A percentile compares a stretch with the other conserved stretches of the same genome.
These are phyloP conservation scores for Mythimna lalbum DNA, from an alignment of 2,888 invertebrate species.

Conservation along the genomic window DNA sequence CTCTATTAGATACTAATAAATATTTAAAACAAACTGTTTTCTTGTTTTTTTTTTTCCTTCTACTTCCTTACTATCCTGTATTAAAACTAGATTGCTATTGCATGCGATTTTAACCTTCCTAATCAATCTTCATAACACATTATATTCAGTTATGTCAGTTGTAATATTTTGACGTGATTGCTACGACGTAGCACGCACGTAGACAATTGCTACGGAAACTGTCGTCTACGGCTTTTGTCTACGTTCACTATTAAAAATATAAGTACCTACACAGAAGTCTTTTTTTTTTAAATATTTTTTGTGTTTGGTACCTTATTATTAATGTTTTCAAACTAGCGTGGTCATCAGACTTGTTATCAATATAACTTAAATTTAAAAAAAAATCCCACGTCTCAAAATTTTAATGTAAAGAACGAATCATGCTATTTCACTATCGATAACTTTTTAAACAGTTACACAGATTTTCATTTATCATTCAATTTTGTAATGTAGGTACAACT, in stretches of 20 bases:
- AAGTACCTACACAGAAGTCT: too few species aligned
- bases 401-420: too few species aligned
- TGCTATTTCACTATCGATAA: too few species aligned
- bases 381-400: too few species aligned
- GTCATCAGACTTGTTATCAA: too few species aligned
- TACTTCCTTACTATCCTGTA: conserved; percentile 6
- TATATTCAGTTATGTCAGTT: conserved; percentile 1
- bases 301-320: too few species aligned
- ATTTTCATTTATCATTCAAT: too few species aligned
- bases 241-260: neutral
- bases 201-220: conserved; percentile 41
- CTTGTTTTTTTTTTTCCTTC: conserved; percentile 33
- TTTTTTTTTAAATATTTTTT: too few species aligned
- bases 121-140: conserved; percentile 12
- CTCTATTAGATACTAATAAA: conserved; percentile 33
- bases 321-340: too few species aligned
- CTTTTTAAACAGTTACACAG: too few species aligned
- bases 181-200: conserved; percentile 44
- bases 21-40: conserved; percentile 14
- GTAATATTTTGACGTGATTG: conserved; percentile 21
- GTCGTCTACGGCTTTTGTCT: conserved; percentile 6
- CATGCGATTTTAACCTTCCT: conserved; percentile 42
- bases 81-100: conserved; percentile 16
- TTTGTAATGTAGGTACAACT: too few species aligned
- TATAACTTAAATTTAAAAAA: too few species aligned